These are phyloP conservation scores for Ambastaia sidthimunki DNA, from an alignment of 2,797 vertebrate genomes.

Conservation along the genomic window DNA sequence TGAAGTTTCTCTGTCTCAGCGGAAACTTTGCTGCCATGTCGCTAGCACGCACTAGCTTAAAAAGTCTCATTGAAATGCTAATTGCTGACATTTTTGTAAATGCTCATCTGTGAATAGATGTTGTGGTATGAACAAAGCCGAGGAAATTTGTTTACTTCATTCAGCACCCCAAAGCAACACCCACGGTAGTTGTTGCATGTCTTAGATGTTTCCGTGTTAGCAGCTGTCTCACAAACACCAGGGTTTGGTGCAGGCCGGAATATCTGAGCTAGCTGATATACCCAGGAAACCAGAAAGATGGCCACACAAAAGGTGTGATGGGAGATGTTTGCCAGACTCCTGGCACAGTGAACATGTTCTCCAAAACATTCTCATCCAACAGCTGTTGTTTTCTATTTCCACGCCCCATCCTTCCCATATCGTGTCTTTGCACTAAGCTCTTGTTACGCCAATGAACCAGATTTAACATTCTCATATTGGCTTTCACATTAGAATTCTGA, in stretches of 20 bases:
- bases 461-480: conserved; percentile 22
- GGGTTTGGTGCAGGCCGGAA: neutral
- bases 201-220: neutral
- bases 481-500: conserved; percentile 4
- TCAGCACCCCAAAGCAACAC: conserved; percentile 14
- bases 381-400: conserved; percentile 72
- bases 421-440: conserved; percentile 40
- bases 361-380: conserved; percentile 66
- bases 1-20: neutral
- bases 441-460: conserved; percentile 30
- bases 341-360: conserved; percentile 62
- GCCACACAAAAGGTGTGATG: conserved; percentile 65
- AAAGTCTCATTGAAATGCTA: conserved; percentile 32
- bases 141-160: conserved; percentile 29
- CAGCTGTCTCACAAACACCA: neutral
- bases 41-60: neutral
- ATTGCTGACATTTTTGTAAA: conserved; percentile 18
- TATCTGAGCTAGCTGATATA: conserved; percentile 2
- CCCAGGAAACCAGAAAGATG: conserved; percentile 32
- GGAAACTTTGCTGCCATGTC: neutral
- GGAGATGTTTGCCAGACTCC: conserved; percentile 61
- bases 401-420: conserved; percentile 35
- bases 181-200: neutral
- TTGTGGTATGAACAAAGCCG: neutral
- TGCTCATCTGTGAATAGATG: neutral